Conservation (phyloP, 2,888 invertebrate species). For the Cheilosia scutellata region DNA sequence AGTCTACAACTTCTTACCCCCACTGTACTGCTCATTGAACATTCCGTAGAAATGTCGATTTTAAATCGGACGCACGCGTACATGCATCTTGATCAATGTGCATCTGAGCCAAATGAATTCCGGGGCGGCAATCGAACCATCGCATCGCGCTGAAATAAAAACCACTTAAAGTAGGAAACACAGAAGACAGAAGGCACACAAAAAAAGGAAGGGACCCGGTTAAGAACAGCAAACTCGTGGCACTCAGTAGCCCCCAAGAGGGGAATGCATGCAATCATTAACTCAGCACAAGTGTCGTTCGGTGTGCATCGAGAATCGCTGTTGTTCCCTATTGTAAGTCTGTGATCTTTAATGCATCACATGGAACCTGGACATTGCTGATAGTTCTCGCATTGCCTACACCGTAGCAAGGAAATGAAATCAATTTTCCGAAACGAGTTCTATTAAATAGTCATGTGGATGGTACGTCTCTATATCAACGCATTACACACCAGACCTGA, state of each 20-base stretch:
- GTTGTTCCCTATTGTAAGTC: conserved; percentile 64
- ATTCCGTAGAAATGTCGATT: conserved; percentile 68
- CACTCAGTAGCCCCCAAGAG: conserved; percentile 46
- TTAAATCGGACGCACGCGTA: conserved; percentile 69
- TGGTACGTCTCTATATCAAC: conserved; percentile 65
- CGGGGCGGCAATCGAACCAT: conserved; percentile 60
- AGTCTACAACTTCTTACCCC: neutral
- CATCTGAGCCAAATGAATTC: conserved; percentile 71
- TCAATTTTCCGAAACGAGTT: conserved; percentile 67
- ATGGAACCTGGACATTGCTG: conserved; percentile 43
- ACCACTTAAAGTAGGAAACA: conserved; percentile 56
- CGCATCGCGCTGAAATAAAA: conserved; percentile 55
- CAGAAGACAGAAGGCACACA: conserved; percentile 7
- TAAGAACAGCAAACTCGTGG: conserved; percentile 62
- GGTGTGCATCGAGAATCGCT: conserved; percentile 50
- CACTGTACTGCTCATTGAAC: conserved; percentile 44
- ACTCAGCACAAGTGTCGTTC: conserved; percentile 69
- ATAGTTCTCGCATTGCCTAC: conserved; percentile 15
- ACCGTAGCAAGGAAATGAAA: conserved; percentile 47
- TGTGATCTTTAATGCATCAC: conserved; percentile 71
- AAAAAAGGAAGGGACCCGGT: conserved; percentile 18
- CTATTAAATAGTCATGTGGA: conserved; percentile 71
- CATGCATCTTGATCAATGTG: conserved; percentile 73
- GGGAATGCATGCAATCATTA: conserved; percentile 61
- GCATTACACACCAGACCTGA: conserved; percentile 44